A percentile compares a stretch with the other conserved stretches of the same genome.
Conservation (phyloP, 2,797 vertebrate species). For the Anguilla obscura region DNA sequence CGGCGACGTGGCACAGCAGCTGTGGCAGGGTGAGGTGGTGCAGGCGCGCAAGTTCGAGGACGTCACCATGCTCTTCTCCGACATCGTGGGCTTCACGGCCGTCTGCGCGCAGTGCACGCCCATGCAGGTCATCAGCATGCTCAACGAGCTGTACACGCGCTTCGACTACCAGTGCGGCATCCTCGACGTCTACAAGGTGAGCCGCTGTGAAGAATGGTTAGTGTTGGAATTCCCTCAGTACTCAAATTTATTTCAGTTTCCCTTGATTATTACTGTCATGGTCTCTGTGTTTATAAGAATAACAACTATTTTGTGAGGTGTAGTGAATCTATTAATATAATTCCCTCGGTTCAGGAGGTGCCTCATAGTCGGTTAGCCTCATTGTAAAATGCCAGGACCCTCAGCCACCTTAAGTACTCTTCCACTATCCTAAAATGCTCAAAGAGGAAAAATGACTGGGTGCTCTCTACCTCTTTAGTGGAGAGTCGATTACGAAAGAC, state of each 20-base stretch:
- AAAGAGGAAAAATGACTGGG: not conserved
- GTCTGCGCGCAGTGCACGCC: conserved; percentile 97
- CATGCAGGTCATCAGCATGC: conserved; percentile 99
- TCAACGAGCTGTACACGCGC: conserved; percentile 95
- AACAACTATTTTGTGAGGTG: not conserved
- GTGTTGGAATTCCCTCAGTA: not conserved
- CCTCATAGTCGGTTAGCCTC: not conserved
- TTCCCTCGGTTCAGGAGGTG: not conserved
- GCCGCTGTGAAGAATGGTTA: not conserved
- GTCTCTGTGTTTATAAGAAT: not conserved
- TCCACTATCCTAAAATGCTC: not conserved
- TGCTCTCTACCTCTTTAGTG: not conserved
- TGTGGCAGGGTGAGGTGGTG: conserved; percentile 95
- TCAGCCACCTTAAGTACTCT: not conserved
- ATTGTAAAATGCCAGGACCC: too few species aligned
- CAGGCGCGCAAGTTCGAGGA: conserved; percentile 96
- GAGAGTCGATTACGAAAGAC: not conserved
- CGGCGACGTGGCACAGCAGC: conserved; percentile 91
- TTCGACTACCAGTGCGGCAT: conserved; percentile 99
- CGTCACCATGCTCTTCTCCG: conserved; percentile 98
- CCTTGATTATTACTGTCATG: not conserved
- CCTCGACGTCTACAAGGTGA: conserved; percentile 96
- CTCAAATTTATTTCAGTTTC: not conserved
- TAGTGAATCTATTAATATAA: not conserved
- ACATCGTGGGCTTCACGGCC: conserved; percentile 98